A percentile compares a stretch with the other conserved stretches of the same genome.
Evolutionary conservation across 2,113 vertebrate genomes (phyloP).

Genomic region (Thalassarche chlororhynchos): DNA sequence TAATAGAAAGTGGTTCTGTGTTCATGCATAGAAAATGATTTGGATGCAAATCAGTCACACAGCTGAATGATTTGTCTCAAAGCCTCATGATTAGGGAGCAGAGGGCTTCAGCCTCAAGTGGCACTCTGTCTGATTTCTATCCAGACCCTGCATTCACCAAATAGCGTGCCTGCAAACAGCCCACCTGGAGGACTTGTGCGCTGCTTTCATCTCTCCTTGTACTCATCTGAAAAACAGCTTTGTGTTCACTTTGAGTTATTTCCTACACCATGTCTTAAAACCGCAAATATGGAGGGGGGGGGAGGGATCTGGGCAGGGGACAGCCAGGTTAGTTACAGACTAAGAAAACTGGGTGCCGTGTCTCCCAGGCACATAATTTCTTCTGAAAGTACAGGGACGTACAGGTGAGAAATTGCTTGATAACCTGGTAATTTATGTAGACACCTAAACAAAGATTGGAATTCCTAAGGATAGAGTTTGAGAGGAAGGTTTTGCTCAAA

Average conservation of each 20-base stretch:
- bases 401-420: background rate
- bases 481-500: background rate
- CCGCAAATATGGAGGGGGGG: background rate
- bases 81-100: background rate
- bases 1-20: background rate
- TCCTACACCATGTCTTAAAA: background rate
- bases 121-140: slow-evolving; percentile 1
- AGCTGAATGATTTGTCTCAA: slow-evolving; percentile 30
- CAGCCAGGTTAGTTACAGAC: background rate
- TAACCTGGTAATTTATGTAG: background rate
- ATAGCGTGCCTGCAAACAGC: background rate
- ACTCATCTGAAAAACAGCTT: background rate
- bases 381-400: background rate
- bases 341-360: background rate
- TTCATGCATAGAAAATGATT: slow-evolving; percentile 25
- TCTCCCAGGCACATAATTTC: background rate
- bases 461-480: background rate
- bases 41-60: slow-evolving; percentile 44
- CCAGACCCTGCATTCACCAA: background rate
- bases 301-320: background rate
- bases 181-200: background rate
- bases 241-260: background rate
- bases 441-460: background rate
- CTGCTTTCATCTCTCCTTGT: background rate
- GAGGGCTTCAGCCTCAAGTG: slow-evolving; percentile 12